phyloP scores from a whole-genome alignment of 2,888 invertebrate genomes.

The Cylindroiulus punctatus region DNA sequence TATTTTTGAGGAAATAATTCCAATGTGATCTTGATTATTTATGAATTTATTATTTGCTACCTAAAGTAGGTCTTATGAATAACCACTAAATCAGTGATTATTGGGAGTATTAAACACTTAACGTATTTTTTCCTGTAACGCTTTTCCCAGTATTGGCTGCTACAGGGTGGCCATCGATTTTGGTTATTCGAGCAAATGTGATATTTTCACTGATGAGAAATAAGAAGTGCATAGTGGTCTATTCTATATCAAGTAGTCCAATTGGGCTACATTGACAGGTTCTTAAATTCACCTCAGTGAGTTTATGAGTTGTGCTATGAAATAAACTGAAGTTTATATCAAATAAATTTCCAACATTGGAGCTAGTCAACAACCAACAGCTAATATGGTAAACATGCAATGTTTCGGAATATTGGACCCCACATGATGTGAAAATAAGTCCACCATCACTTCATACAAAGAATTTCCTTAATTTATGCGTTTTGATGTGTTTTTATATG shows the following conservation, averaged over 20 bases:
- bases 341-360: too few species aligned
- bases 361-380: too few species aligned
- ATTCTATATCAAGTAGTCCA: background rate
- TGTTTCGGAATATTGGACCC: background rate
- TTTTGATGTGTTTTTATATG: background rate
- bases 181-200: background rate
- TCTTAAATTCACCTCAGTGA: too few species aligned
- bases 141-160: background rate
- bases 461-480: conserved; percentile 17
- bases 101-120: background rate
- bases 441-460: background rate
- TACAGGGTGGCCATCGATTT: background rate
- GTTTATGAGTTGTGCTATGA: too few species aligned
- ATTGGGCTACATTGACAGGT: too few species aligned
- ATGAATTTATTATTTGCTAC: background rate
- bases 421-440: background rate
- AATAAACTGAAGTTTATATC: too few species aligned
- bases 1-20: background rate
- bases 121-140: background rate
- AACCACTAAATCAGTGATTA: background rate
- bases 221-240: background rate
- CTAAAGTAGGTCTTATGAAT: background rate
- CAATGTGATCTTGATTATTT: conserved; percentile 11
- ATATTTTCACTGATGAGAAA: conserved; percentile 4
- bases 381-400: background rate